phyloP scores from a whole-genome alignment of 1,140 invertebrate genomes.

The Hylyphantes graminicola region DNA sequence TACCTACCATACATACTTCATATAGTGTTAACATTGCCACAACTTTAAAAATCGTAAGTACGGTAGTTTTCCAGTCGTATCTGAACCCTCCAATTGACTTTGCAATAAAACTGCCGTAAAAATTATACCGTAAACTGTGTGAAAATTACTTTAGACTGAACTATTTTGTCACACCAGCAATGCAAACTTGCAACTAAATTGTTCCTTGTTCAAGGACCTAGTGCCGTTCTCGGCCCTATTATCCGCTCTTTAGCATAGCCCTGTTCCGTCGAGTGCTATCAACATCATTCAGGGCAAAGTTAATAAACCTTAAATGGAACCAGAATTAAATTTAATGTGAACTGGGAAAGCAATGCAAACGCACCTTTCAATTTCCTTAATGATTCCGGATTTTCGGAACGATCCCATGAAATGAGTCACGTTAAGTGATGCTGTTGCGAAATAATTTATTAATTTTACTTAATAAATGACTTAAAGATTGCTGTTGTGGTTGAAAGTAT shows the following conservation, averaged over 20 bases:
- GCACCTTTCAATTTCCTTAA: background rate
- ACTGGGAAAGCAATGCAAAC: background rate
- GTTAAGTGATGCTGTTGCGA: background rate
- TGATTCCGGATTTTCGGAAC: background rate
- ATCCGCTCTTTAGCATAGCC: background rate
- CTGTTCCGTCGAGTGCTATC: background rate
- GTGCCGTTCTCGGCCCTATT: background rate
- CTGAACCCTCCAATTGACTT: no score
- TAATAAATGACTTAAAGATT: no score
- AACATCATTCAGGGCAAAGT: background rate
- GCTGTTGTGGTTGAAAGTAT: no score
- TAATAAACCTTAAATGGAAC: background rate
- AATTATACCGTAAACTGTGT: no score
- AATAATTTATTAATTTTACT: background rate
- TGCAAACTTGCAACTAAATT: background rate
- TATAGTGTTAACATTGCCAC: no score
- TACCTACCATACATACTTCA: no score
- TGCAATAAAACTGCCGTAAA: no score
- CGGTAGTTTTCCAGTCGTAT: no score
- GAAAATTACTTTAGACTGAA: no score
- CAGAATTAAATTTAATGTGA: constrained; percentile 8
- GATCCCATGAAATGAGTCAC: background rate
- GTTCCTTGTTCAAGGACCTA: background rate
- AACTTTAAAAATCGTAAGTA: no score
- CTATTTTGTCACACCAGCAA: no score